phyloP scores from a whole-genome alignment of 2,113 vertebrate species.

The Ia io region DNA sequence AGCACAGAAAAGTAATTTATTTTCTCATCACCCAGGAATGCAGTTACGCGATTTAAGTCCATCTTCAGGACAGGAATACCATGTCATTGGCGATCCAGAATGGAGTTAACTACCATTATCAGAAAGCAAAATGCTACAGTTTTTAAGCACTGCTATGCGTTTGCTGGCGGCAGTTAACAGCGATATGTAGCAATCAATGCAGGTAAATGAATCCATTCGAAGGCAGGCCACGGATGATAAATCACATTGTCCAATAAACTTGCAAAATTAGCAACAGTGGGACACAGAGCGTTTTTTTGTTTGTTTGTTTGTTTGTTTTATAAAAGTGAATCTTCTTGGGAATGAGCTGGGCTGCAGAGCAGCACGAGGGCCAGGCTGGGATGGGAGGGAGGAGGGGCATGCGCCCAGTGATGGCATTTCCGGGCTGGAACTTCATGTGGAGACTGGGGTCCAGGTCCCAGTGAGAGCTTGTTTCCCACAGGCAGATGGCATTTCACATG shows the following conservation, averaged over 20 bases:
- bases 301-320: background rate
- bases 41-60: background rate
- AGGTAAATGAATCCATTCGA: conserved; percentile 58
- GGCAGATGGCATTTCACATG: background rate
- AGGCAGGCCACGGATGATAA: conserved; percentile 46
- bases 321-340: background rate
- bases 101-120: background rate
- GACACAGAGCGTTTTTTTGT: background rate
- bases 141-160: conserved; percentile 36
- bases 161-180: conserved; percentile 53
- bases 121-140: conserved; percentile 34
- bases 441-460: background rate
- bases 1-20: conserved; percentile 67
- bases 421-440: background rate
- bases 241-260: conserved; percentile 46
- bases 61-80: conserved; percentile 38
- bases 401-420: fast-evolving
- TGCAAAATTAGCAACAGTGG: conserved; percentile 50
- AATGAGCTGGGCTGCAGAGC: background rate
- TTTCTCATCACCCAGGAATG: conserved; percentile 60
- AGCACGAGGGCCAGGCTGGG: background rate
- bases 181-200: background rate
- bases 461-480: background rate
- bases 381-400: background rate
- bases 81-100: conserved; percentile 23